Evolutionary conservation across 2,113 vertebrate species (phyloP).

Genomic region (Cebus imitator): DNA sequence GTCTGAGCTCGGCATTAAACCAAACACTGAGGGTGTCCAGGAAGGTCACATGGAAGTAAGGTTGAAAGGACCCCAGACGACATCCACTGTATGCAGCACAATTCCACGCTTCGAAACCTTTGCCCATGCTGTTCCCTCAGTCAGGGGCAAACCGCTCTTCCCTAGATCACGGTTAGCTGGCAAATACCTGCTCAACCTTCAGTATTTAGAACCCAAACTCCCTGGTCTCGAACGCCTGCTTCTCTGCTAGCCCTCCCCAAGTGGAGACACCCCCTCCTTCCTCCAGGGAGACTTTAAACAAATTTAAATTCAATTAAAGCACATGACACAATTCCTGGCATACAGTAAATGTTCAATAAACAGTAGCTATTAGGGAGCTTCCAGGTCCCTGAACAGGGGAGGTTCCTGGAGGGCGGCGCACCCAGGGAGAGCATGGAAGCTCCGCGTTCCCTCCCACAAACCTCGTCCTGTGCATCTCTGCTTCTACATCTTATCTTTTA

Average conservation of each 20-base stretch:
- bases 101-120: background rate
- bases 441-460: no score
- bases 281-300: background rate
- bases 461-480: no score
- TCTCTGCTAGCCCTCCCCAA: background rate
- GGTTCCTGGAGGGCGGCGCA: no score
- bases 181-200: background rate
- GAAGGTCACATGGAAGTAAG: background rate
- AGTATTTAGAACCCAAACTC: background rate
- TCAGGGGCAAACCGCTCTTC: background rate
- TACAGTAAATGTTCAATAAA: background rate
- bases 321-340: accelerated
- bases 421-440: no score
- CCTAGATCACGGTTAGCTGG: background rate
- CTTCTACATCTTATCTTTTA: no score
- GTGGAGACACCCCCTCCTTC: background rate
- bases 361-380: background rate
- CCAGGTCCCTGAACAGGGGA: no score
- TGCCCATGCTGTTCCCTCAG: background rate
- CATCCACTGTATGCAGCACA: background rate
- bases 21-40: background rate
- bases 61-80: background rate
- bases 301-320: background rate
- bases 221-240: background rate
- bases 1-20: background rate